Evolutionary conservation across 2,113 vertebrate species (phyloP).

Genomic region (Nothobranchius furzeri): DNA sequence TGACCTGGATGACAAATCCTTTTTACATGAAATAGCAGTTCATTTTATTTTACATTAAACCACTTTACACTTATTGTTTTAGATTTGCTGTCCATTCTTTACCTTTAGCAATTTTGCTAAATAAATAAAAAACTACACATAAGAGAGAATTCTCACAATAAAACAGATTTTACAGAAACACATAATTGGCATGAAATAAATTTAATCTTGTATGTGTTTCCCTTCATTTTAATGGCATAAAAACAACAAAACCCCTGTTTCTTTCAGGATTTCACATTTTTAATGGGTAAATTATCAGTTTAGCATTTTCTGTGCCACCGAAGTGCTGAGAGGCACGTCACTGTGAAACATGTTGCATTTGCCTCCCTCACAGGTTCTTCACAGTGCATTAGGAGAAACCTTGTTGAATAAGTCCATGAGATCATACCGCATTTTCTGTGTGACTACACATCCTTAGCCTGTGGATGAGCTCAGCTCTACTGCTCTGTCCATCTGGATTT

Average conservation of each 20-base stretch:
- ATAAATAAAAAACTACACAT: too few species aligned
- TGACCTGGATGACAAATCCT: too few species aligned
- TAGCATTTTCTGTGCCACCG: conserved; percentile 55
- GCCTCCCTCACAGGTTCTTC: conserved; percentile 72
- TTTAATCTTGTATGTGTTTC: too few species aligned
- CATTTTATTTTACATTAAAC: too few species aligned
- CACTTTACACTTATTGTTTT: too few species aligned
- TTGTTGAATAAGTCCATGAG: conserved; percentile 54
- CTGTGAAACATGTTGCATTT: conserved; percentile 66
- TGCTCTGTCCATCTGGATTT: conserved; percentile 63
- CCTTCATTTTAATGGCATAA: conserved; percentile 19
- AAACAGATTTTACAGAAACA: too few species aligned
- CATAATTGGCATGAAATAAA: too few species aligned
- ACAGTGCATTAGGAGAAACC: conserved; percentile 65
- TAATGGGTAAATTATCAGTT: conserved; percentile 60
- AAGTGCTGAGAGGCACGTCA: conserved; percentile 55
- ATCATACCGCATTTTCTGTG: conserved; percentile 74
- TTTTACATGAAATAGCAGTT: too few species aligned
- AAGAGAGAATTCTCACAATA: too few species aligned
- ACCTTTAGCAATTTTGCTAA: too few species aligned
- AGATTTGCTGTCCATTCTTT: too few species aligned
- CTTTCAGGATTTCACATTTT: conserved; percentile 32
- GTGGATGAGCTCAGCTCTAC: conserved; percentile 58
- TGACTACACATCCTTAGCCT: conserved; percentile 69
- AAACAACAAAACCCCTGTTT: conserved; percentile 23